Percentiles rank a stretch among this genome's conserved stretches.
phyloP scores from a whole-genome alignment of 2,888 invertebrate species.

The Drosophila neotestacea region DNA sequence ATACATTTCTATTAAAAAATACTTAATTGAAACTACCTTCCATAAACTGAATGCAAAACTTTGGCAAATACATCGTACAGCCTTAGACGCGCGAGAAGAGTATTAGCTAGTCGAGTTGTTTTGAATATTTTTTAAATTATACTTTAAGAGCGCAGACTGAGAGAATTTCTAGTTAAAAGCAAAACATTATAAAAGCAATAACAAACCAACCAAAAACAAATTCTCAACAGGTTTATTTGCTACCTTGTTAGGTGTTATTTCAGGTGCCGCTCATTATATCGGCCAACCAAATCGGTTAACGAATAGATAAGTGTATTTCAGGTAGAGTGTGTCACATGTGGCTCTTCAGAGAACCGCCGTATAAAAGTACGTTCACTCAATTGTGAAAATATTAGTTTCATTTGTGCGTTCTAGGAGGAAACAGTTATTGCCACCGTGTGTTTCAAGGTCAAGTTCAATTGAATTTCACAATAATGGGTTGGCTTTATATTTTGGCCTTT shows the following conservation, averaged over 20 bases:
- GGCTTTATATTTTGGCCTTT: not conserved
- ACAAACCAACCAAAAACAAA: not conserved
- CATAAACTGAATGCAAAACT: not conserved
- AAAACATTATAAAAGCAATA: not conserved
- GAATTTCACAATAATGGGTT: slow-evolving; percentile 6
- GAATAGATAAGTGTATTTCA: slow-evolving; percentile 1
- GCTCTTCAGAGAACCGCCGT: not conserved
- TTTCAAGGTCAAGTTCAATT: slow-evolving; percentile 10
- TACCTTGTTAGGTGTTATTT: not conserved
- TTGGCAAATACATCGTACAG: not conserved
- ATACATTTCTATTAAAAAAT: not conserved
- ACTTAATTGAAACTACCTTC: not conserved
- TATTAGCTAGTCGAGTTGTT: not conserved
- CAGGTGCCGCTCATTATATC: slow-evolving; percentile 4
- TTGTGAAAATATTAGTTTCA: slow-evolving; percentile 3
- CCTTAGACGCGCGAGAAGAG: not conserved
- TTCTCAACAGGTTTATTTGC: slow-evolving; percentile 4
- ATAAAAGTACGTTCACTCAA: slow-evolving; percentile 2
- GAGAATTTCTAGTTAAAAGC: not conserved
- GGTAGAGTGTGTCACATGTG: not conserved
- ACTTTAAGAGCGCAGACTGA: not conserved
- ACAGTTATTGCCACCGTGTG: not conserved
- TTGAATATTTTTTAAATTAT: not conserved
- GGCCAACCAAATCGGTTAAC: slow-evolving; percentile 15
- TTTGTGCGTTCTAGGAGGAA: not conserved